These are phyloP conservation scores for Rhegmatorhina hoffmannsi DNA, from an alignment of 2,113 vertebrate genomes.

Conservation along the genomic window DNA sequence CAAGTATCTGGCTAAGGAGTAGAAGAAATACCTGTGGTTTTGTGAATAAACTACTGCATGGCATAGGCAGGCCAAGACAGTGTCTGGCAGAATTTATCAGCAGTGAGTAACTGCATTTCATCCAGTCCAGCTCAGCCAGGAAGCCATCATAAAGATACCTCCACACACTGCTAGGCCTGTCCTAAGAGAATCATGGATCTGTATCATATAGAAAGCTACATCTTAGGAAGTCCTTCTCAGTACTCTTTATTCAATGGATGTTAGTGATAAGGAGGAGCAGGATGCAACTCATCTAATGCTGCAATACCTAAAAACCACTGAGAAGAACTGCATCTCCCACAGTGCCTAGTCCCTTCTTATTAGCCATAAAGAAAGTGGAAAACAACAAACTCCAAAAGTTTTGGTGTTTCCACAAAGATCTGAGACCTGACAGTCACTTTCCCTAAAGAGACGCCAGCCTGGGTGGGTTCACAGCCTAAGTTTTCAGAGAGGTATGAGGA, in stretches of 20 bases:
- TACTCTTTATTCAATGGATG: not conserved
- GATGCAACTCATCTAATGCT: not conserved
- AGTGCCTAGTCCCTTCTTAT: not conserved
- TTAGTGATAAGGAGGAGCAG: not conserved
- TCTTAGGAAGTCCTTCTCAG: not conserved
- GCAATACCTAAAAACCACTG: not conserved
- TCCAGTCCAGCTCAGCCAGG: not conserved
- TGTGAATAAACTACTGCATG: not conserved
- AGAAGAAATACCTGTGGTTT: not conserved
- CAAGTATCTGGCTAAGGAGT: not conserved
- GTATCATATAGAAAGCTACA: accelerated
- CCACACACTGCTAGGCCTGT: not conserved
- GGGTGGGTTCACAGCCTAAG: accelerated
- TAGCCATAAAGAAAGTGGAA: not conserved
- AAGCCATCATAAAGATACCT: not conserved
- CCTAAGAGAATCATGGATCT: not conserved
- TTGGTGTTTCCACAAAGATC: not conserved
- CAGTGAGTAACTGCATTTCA: not conserved
- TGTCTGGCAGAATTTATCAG: not conserved
- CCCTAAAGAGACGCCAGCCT: not conserved
- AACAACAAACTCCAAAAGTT: not conserved
- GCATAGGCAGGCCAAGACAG: not conserved
- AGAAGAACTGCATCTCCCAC: not conserved
- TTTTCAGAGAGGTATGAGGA: not conserved
- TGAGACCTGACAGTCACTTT: not conserved